Conservation (phyloP, 2,113 vertebrate genomes). For the Chloropsis hardwickii region DNA sequence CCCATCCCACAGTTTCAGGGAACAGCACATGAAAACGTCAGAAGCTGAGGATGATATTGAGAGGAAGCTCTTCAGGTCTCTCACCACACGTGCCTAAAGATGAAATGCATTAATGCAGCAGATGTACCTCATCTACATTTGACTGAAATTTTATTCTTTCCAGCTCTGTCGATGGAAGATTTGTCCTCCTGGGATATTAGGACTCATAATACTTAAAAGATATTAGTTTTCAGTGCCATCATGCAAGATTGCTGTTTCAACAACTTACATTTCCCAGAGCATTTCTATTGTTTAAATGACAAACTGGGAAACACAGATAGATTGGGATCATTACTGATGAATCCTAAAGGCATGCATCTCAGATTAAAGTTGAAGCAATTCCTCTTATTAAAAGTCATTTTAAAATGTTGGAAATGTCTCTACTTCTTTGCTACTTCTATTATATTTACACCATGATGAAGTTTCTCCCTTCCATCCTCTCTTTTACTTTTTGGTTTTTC, state of each 20-base stretch:
- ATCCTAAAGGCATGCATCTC: slow-evolving; percentile 21
- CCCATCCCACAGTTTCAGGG: slow-evolving; percentile 43
- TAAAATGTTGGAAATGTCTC: background rate
- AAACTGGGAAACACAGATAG: slow-evolving; percentile 21
- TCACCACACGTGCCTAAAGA: slow-evolving; percentile 1
- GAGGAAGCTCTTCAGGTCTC: slow-evolving; percentile 49
- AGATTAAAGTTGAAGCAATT: background rate
- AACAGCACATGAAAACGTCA: slow-evolving; percentile 17
- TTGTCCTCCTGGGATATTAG: slow-evolving; percentile 29
- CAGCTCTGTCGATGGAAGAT: slow-evolving; percentile 6
- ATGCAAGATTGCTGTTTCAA: slow-evolving; percentile 7
- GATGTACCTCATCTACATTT: slow-evolving; percentile 29
- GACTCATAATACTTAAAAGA: slow-evolving; percentile 7
- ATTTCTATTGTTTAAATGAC: slow-evolving; percentile 23
- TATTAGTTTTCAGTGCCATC: slow-evolving; percentile 7
- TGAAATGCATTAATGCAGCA: slow-evolving; percentile 21
- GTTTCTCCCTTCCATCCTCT: background rate
- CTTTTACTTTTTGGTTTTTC: background rate
- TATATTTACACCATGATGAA: background rate
- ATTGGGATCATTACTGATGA: background rate
- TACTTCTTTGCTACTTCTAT: slow-evolving; percentile 17
- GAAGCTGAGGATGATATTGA: slow-evolving; percentile 47
- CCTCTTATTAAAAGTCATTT: slow-evolving; percentile 39
- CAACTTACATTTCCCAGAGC: background rate
- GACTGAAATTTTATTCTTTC: slow-evolving; percentile 40